Evolutionary conservation across 2,113 vertebrate genomes (phyloP).

Genomic region (Bucco capensis): DNA sequence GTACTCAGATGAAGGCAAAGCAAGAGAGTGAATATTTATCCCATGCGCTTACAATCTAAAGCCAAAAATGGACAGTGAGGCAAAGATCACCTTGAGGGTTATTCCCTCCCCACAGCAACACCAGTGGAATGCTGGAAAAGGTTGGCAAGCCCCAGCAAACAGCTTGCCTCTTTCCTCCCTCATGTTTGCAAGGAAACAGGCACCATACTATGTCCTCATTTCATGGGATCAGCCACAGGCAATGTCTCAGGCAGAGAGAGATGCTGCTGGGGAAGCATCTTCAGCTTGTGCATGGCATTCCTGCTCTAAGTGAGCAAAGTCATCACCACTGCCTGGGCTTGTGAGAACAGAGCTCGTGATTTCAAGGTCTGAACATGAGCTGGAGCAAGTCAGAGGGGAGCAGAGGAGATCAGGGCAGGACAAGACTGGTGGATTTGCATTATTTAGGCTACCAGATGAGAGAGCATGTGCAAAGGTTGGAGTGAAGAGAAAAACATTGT

Average conservation of each 20-base stretch:
- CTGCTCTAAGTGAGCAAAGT: neutral
- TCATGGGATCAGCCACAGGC: neutral
- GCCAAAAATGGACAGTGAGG: neutral
- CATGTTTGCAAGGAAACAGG: neutral
- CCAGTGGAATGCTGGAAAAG: neutral
- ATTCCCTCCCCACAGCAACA: neutral
- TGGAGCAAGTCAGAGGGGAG: neutral
- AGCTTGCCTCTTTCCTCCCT: neutral
- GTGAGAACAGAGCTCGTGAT: neutral
- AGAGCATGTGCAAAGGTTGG: neutral
- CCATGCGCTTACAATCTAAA: neutral
- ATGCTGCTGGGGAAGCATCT: neutral
- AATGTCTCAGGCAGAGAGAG: neutral
- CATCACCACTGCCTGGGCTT: neutral
- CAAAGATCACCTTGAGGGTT: neutral
- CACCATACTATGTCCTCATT: accelerated
- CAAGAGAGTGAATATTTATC: neutral
- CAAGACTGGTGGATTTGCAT: neutral
- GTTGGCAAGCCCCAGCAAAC: neutral
- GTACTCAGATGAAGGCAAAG: neutral
- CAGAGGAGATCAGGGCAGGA: neutral
- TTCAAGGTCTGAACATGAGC: neutral
- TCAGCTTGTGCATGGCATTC: neutral
- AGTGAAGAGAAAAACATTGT: neutral
- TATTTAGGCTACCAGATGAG: neutral